Evolutionary conservation across 2,113 vertebrate species (phyloP).

Genomic region (Noctilio leporinus): DNA sequence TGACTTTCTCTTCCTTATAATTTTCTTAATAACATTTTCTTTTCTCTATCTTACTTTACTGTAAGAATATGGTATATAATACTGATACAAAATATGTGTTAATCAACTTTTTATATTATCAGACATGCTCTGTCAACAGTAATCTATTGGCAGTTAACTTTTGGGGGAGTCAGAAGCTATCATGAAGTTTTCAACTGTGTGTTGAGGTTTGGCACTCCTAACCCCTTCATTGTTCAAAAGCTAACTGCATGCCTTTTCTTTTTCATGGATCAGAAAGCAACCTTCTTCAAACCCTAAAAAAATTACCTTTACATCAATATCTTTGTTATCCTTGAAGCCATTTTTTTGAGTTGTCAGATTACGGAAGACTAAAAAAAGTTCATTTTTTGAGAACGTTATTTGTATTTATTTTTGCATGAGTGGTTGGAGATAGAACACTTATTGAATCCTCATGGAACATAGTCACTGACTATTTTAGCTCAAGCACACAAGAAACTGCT

Average conservation of each 20-base stretch:
- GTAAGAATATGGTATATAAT: too few relatives aligned
- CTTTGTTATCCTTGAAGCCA: neutral
- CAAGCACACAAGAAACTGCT: neutral
- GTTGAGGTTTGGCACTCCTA: too few relatives aligned
- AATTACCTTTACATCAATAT: neutral
- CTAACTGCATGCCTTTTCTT: neutral
- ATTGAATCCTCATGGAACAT: neutral
- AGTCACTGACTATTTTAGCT: neutral
- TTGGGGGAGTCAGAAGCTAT: too few relatives aligned
- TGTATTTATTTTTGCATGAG: neutral
- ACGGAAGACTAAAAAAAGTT: neutral
- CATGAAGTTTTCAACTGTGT: too few relatives aligned
- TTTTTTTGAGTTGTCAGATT: neutral
- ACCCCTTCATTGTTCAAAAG: too few relatives aligned
- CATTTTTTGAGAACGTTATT: neutral
- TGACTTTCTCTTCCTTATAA: too few relatives aligned
- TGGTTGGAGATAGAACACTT: neutral
- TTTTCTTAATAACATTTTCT: too few relatives aligned
- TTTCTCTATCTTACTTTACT: too few relatives aligned
- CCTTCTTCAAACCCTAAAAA: neutral
- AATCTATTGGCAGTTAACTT: too few relatives aligned
- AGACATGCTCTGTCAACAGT: too few relatives aligned
- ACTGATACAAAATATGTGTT: too few relatives aligned
- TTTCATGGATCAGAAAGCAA: neutral
- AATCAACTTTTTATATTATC: too few relatives aligned